Conservation (phyloP, 2,113 vertebrate species). For the Daphoenositta chrysoptera region DNA sequence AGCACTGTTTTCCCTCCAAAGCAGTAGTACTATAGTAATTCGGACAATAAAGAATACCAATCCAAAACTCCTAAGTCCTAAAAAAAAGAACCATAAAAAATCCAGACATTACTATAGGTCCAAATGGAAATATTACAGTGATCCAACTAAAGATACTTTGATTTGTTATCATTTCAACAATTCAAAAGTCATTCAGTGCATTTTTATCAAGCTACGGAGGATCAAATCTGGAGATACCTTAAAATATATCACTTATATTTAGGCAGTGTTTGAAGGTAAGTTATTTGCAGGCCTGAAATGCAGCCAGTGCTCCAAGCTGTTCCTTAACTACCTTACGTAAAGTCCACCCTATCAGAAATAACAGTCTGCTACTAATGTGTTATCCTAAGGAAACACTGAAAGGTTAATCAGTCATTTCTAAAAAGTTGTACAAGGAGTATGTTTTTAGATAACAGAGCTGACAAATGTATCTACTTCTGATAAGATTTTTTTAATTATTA, state of each 20-base stretch:
- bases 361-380: neutral
- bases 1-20: neutral
- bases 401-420: neutral
- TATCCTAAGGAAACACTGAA: neutral
- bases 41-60: neutral
- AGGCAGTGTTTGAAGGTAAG: neutral
- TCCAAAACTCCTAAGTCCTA: neutral
- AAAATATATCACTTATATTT: neutral
- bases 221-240: neutral
- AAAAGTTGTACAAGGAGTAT: neutral
- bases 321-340: neutral
- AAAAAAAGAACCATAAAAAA: neutral
- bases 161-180: neutral
- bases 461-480: neutral
- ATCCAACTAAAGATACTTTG: neutral
- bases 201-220: neutral
- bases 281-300: neutral
- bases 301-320: neutral
- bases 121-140: neutral
- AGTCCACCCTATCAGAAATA: neutral
- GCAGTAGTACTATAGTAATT: neutral
- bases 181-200: neutral
- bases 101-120: neutral
- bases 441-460: neutral
- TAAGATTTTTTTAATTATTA: neutral